Evolutionary conservation across 1,140 invertebrate species (phyloP).

Genomic region (Philopotamus ludificatus): DNA sequence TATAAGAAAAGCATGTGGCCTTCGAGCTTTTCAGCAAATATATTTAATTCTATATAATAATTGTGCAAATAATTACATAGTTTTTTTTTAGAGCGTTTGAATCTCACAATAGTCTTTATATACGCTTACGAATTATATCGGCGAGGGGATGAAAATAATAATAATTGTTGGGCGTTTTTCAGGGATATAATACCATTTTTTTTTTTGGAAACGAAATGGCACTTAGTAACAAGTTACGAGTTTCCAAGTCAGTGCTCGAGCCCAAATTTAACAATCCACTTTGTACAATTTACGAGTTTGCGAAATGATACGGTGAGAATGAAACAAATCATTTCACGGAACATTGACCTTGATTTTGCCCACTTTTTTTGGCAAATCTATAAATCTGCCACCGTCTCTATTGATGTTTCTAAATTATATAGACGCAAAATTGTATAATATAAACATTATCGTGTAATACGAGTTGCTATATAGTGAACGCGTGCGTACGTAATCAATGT

Average conservation of each 20-base stretch:
- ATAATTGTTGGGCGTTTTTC: slow-evolving; percentile 9
- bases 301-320: background rate
- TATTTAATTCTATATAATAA: too few species aligned
- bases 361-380: background rate
- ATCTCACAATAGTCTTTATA: too few species aligned
- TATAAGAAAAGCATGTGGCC: background rate
- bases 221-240: slow-evolving; percentile 27
- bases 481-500: too few species aligned
- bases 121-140: too few species aligned
- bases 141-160: background rate
- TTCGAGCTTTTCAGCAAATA: background rate
- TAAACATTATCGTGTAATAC: too few species aligned
- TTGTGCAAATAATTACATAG: background rate
- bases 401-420: too few species aligned
- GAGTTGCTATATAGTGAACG: too few species aligned
- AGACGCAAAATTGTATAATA: too few species aligned
- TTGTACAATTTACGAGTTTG: slow-evolving; percentile 28
- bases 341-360: slow-evolving; percentile 27
- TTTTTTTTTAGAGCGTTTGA: too few species aligned
- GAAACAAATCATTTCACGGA: slow-evolving; percentile 36
- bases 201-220: slow-evolving; percentile 9
- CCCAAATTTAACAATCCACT: slow-evolving; percentile 22
- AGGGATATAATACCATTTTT: slow-evolving; percentile 7
- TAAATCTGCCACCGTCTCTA: background rate
- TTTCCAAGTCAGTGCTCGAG: background rate